A percentile compares a stretch with the other conserved stretches of the same genome.
phyloP scores from a whole-genome alignment of 1,140 invertebrate genomes.

The Hyphantria cunea region DNA sequence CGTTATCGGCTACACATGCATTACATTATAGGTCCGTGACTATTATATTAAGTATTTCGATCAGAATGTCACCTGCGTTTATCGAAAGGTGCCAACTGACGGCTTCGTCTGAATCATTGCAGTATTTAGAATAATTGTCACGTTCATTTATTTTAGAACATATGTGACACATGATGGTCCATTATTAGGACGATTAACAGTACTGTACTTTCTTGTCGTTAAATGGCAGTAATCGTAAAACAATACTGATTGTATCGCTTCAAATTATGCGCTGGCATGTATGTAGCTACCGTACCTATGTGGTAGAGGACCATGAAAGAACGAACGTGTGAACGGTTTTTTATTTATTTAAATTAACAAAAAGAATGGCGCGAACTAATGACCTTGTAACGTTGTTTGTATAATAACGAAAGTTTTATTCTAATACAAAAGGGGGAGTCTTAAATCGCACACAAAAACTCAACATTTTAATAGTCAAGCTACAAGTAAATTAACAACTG shows the following conservation, averaged over 20 bases:
- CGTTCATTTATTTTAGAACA: slow-evolving; percentile 29
- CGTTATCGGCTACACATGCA: neutral
- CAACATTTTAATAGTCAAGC: too few relatives aligned
- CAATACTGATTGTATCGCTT: slow-evolving; percentile 11
- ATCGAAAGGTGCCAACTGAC: slow-evolving; percentile 2
- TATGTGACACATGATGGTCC: slow-evolving; percentile 23
- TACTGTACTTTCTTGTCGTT: slow-evolving; percentile 51
- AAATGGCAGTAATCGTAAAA: slow-evolving; percentile 12
- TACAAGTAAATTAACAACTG: too few relatives aligned
- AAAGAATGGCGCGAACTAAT: too few relatives aligned
- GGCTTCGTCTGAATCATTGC: slow-evolving; percentile 3
- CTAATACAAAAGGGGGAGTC: too few relatives aligned
- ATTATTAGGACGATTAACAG: slow-evolving; percentile 61
- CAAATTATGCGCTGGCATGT: neutral
- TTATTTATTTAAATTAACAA: too few relatives aligned
- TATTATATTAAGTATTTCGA: slow-evolving; percentile 2
- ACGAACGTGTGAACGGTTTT: neutral
- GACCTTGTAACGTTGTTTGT: too few relatives aligned
- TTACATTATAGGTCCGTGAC: neutral
- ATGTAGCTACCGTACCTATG: neutral
- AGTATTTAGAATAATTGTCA: slow-evolving; percentile 30
- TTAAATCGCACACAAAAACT: too few relatives aligned
- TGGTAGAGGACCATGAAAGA: neutral
- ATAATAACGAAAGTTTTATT: too few relatives aligned
- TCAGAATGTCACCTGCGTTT: slow-evolving; percentile 14